Percentiles rank a stretch among this genome's conserved stretches.
Conservation (phyloP, 2,797 vertebrate species). For the Nannoperca australis region DNA sequence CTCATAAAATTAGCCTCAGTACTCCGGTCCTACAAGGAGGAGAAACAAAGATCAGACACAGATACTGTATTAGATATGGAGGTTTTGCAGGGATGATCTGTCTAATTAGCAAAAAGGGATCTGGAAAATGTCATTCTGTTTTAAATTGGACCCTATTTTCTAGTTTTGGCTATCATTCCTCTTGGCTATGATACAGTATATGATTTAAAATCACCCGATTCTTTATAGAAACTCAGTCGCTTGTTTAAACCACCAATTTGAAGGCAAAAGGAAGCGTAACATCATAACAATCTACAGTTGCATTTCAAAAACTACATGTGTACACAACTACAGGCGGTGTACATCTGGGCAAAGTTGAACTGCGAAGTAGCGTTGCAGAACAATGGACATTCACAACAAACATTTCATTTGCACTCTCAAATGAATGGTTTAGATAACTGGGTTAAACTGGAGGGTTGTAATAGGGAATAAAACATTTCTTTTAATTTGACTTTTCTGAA, state of each 20-base stretch:
- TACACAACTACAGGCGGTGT: background rate
- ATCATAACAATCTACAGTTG: background rate
- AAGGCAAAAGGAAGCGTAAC: constrained; percentile 5
- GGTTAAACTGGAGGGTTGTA: constrained; percentile 1
- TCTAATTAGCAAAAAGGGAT: constrained; percentile 1
- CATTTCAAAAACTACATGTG: background rate
- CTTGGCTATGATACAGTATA: background rate
- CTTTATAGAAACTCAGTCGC: background rate
- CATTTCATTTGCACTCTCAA: background rate
- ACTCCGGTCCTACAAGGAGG: constrained; percentile 86
- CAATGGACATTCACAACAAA: background rate
- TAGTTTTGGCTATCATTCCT: constrained; percentile 8
- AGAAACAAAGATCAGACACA: constrained; percentile 35
- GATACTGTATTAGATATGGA: background rate
- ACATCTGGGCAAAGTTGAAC: background rate
- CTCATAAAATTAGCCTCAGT: constrained; percentile 88
- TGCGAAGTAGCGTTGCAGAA: background rate
- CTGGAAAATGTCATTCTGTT: background rate
- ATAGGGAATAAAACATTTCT: background rate
- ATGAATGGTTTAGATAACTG: constrained; percentile 2
- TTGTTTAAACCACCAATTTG: background rate
- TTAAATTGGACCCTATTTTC: background rate
- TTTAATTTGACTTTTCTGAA: constrained; percentile 7
- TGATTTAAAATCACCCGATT: background rate
- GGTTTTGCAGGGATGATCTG: background rate